Evolutionary conservation across 2,113 vertebrate species (phyloP).

Genomic region (Vombatus ursinus): DNA sequence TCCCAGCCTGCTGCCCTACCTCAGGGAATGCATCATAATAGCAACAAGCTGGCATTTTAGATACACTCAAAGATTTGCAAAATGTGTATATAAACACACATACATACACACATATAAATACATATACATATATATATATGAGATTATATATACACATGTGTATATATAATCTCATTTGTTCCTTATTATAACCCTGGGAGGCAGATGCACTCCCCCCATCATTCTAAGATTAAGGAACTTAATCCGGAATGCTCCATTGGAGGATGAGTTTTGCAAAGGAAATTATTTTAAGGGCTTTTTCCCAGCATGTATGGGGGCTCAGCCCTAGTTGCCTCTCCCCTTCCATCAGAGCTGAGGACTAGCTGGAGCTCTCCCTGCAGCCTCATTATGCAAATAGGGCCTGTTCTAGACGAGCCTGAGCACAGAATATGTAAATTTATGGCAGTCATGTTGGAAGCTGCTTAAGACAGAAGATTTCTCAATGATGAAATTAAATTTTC

Average conservation of each 20-base stretch:
- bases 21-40: neutral
- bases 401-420: conserved; percentile 36
- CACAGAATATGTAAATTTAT: conserved; percentile 75
- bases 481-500: conserved; percentile 73
- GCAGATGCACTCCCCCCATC: neutral
- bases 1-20: neutral
- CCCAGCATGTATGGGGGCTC: conserved; percentile 62
- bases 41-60: neutral
- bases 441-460: conserved; percentile 14
- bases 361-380: conserved; percentile 61
- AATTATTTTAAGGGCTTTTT: conserved; percentile 63
- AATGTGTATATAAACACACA: neutral
- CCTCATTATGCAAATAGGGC: conserved; percentile 77
- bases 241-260: neutral
- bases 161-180: neutral
- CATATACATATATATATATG: neutral
- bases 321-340: conserved; percentile 68
- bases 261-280: conserved; percentile 50
- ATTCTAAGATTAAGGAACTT: neutral
- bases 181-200: neutral
- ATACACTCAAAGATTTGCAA: neutral
- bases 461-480: conserved; percentile 77
- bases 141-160: neutral
- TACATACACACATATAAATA: neutral
- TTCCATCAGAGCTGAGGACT: conserved; percentile 59